These are phyloP conservation scores for Channallabes apus DNA, from an alignment of 2,797 vertebrate genomes.

Conservation along the genomic window DNA sequence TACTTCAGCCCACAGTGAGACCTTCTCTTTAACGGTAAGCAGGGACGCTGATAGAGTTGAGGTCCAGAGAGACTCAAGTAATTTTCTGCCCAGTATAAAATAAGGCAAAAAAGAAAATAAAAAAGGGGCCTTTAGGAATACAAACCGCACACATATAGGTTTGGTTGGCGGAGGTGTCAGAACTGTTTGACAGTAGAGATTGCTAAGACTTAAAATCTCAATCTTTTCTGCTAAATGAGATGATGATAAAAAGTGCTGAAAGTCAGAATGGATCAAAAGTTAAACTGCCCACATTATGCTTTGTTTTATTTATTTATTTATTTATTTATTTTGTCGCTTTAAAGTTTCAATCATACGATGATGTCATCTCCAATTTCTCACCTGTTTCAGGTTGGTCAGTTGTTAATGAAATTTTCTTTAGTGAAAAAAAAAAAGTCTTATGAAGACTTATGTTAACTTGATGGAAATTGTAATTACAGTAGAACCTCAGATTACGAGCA, in stretches of 20 bases:
- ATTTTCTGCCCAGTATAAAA: conserved; percentile 31
- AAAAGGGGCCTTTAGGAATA: conserved; percentile 5
- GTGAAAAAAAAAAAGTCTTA: too few species aligned
- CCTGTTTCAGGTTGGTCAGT: too few species aligned
- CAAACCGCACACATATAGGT: not conserved
- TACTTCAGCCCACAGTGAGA: not conserved
- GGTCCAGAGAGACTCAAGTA: conserved; percentile 32
- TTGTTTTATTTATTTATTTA: not conserved
- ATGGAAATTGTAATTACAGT: too few species aligned
- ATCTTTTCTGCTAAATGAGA: conserved; percentile 10
- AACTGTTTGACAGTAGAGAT: conserved; percentile 26
- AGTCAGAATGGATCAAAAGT: not conserved
- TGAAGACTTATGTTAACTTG: too few species aligned
- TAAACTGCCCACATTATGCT: not conserved
- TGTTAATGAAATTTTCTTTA: too few species aligned
- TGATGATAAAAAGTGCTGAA: conserved; percentile 24
- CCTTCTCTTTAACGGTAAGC: not conserved
- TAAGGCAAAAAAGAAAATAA: not conserved
- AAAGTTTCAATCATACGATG: not conserved
- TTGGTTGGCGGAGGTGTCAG: conserved; percentile 10
- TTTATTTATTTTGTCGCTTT: not conserved
- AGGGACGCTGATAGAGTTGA: conserved; percentile 35
- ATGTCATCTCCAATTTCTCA: too few species aligned
- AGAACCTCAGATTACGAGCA: too few species aligned
- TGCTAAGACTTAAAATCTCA: not conserved